Evolutionary conservation across 2,113 vertebrate species (phyloP).

Genomic region (Microtus richardsoni): DNA sequence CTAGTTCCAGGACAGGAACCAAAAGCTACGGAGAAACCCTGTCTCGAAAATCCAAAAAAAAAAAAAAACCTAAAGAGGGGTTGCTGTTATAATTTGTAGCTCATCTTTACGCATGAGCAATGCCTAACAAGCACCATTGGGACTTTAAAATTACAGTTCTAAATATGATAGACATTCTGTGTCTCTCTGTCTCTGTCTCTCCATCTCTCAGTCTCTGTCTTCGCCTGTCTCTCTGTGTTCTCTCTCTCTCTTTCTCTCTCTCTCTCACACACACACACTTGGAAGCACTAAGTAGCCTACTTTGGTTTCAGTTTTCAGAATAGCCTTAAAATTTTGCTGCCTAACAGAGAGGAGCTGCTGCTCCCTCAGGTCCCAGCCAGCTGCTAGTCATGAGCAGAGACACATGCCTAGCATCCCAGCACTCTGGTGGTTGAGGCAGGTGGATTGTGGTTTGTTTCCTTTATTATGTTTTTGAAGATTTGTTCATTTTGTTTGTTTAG

Average conservation of each 20-base stretch:
- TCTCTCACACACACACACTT: no score
- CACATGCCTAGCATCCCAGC: neutral
- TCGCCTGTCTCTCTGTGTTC: no score
- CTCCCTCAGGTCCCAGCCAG: neutral
- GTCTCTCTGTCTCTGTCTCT: no score
- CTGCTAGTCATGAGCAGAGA: neutral
- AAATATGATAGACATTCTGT: neutral
- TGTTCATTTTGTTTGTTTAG: neutral
- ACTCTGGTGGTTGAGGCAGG: neutral
- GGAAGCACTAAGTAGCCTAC: neutral
- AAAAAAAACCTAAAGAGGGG: neutral
- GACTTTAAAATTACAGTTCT: neutral
- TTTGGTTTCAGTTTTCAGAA: neutral
- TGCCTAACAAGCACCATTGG: neutral
- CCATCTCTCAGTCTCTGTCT: no score
- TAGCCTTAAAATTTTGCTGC: neutral
- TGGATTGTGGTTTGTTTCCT: neutral
- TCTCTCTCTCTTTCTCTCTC: no score
- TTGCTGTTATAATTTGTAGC: neutral
- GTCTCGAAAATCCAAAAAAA: no score
- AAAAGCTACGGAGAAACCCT: no score
- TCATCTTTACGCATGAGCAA: neutral
- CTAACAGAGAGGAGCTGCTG: neutral
- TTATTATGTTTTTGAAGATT: neutral
- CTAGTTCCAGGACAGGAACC: no score